A percentile compares a stretch with the other conserved stretches of the same genome.
Conservation (phyloP, 2,113 vertebrate genomes). For the Condylura cristata region DNA sequence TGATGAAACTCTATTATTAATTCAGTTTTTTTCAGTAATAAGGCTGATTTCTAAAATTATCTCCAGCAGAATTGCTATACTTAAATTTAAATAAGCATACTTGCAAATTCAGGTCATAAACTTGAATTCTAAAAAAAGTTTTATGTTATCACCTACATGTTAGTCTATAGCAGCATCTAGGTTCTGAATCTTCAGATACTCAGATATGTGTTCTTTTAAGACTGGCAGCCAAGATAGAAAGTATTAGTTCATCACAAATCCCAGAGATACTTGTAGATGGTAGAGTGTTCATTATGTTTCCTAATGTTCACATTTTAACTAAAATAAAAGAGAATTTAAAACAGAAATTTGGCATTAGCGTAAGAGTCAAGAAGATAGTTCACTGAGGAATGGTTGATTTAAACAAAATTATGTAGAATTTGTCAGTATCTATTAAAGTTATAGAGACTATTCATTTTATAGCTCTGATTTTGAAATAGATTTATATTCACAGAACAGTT, state of each 20-base stretch:
- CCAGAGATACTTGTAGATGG: not conserved
- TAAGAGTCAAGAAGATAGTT: not conserved
- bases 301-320: not conserved
- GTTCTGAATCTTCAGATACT: not conserved
- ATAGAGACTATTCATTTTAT: not conserved
- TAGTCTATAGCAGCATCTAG: not conserved
- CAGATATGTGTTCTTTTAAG: not conserved
- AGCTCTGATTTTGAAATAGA: not conserved
- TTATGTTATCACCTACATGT: not conserved
- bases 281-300: not conserved
- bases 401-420: not conserved
- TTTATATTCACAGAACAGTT: not conserved
- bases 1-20: not conserved
- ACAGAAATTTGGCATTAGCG: not conserved
- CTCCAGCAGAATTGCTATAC: not conserved
- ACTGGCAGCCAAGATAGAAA: not conserved
- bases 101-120: not conserved
- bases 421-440: not conserved
- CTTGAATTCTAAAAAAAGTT: not conserved
- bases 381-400: not conserved
- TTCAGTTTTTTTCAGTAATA: not conserved
- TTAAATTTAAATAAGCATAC: not conserved
- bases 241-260: not conserved
- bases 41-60: not conserved
- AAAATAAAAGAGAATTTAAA: not conserved